These are phyloP conservation scores for Pyrochroa serraticornis DNA, from an alignment of 2,888 invertebrate species.

Conservation along the genomic window DNA sequence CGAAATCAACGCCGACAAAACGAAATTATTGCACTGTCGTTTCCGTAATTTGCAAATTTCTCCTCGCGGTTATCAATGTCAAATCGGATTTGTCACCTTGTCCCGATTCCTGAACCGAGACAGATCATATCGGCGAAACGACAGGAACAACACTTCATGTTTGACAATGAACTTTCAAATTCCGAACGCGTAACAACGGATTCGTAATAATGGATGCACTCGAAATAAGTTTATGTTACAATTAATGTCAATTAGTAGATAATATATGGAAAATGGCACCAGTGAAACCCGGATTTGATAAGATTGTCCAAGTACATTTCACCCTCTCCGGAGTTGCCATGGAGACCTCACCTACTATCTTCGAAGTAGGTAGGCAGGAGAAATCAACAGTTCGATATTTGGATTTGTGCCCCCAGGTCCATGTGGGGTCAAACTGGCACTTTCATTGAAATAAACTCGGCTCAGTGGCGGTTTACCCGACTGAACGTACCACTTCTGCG, in stretches of 20 bases:
- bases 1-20: neutral
- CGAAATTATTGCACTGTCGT: neutral
- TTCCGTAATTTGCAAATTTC: neutral
- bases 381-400: conserved; percentile 39
- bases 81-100: neutral
- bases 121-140: neutral
- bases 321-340: conserved; percentile 23
- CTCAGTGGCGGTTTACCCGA: conserved; percentile 7
- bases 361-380: conserved; percentile 26
- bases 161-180: neutral
- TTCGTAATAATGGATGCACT: neutral
- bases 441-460: conserved; percentile 18
- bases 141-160: too few species aligned
- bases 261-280: conserved; percentile 17
- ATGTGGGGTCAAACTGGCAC: conserved; percentile 24
- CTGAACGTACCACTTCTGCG: too few species aligned
- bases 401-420: conserved; percentile 27
- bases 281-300: conserved; percentile 4
- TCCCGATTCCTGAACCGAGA: neutral
- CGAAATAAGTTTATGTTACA: conserved; percentile 3
- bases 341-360: conserved; percentile 24
- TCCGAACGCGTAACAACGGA: conserved; percentile 3
- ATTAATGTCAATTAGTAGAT: conserved; percentile 25
- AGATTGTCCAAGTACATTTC: conserved; percentile 23
- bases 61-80: neutral